Evolutionary conservation across 2,888 invertebrate genomes (phyloP).

Genomic region (Mimumesa dahlbomi): DNA sequence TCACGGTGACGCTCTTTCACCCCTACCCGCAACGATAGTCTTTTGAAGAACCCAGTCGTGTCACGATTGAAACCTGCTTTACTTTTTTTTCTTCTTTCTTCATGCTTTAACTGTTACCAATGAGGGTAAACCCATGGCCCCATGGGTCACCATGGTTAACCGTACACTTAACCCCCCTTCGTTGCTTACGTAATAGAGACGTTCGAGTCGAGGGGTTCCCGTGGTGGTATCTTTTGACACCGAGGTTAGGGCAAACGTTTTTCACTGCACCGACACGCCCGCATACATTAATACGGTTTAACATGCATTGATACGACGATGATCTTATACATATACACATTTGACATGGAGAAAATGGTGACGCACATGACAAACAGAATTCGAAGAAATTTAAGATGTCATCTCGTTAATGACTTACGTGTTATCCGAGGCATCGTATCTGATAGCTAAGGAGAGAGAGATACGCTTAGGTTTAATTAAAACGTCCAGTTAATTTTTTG

Average conservation of each 20-base stretch:
- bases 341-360: not conserved
- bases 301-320: not conserved
- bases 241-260: slow-evolving; percentile 14
- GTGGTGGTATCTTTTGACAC: slow-evolving; percentile 17
- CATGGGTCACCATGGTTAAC: slow-evolving; percentile 45
- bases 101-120: slow-evolving; percentile 5
- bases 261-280: slow-evolving; percentile 42
- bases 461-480: slow-evolving; percentile 25
- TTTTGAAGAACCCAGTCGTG: slow-evolving; percentile 1
- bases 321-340: too few species aligned
- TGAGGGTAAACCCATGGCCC: slow-evolving; percentile 16
- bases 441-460: not conserved
- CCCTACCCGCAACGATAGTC: slow-evolving; percentile 5
- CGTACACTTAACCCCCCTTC: slow-evolving; percentile 43
- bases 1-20: slow-evolving; percentile 12
- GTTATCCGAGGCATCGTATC: not conserved
- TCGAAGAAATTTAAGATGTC: not conserved
- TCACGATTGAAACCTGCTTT: slow-evolving; percentile 23
- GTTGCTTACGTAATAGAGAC: slow-evolving; percentile 33
- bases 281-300: slow-evolving; percentile 34
- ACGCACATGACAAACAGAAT: not conserved
- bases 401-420: not conserved
- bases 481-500: slow-evolving; percentile 32
- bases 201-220: slow-evolving; percentile 29
- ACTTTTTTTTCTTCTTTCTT: not conserved